These are phyloP conservation scores for Ligdia adustata DNA, from an alignment of 2,888 invertebrate genomes.

Conservation along the genomic window DNA sequence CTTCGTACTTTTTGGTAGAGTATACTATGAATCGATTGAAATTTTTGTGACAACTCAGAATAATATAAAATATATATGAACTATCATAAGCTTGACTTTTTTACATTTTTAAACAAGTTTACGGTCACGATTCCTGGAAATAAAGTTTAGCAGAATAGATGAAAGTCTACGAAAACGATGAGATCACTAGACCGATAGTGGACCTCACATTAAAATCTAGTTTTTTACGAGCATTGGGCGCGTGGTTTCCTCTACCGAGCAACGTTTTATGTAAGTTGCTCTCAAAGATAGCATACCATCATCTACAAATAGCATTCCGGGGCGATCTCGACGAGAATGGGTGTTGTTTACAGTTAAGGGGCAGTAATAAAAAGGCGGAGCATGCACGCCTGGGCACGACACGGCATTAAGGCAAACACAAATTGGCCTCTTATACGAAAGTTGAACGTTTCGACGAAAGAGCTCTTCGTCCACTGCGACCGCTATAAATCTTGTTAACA, in stretches of 20 bases:
- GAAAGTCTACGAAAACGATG: conserved; percentile 31
- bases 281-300: conserved; percentile 55
- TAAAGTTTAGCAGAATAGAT: conserved; percentile 21
- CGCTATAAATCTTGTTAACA: conserved; percentile 77
- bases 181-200: conserved; percentile 31
- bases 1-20: conserved; percentile 10
- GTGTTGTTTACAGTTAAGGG: conserved; percentile 81
- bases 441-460: conserved; percentile 77
- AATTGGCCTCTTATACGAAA: conserved; percentile 79
- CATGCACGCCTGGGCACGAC: conserved; percentile 74
- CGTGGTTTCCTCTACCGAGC: conserved; percentile 36
- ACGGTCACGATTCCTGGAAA: no score
- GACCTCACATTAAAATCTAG: conserved; percentile 38
- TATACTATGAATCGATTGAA: neutral
- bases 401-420: conserved; percentile 73
- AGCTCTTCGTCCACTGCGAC: conserved; percentile 63
- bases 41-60: neutral
- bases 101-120: no score
- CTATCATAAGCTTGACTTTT: no score
- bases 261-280: conserved; percentile 31
- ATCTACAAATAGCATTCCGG: conserved; percentile 58
- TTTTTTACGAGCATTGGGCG: conserved; percentile 46
- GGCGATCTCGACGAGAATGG: conserved; percentile 66
- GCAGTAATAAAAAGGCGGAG: conserved; percentile 82
- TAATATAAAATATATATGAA: neutral